Base-by-base conservation (phyloP, 2,113 vertebrate genomes). In the Colaptes auratus region DNA sequence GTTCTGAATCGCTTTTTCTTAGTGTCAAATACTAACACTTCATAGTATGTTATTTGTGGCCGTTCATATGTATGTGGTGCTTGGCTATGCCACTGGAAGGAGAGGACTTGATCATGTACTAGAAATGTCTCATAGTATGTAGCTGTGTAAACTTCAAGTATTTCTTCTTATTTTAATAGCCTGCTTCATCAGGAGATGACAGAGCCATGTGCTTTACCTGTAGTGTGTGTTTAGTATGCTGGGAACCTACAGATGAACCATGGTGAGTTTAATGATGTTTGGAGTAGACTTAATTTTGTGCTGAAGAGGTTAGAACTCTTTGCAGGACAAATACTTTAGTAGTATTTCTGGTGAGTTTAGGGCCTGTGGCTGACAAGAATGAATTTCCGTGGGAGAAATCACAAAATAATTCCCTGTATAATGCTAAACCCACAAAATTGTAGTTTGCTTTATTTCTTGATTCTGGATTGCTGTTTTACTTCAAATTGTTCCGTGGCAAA, bases 121-220 rank as follows among this genome's bases (percentile, higher is more conserved):
- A 82, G 5, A 31, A 77, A 35, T 69, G 27, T 80, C 80, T 73
- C 2, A 1, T 63, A 59, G 7, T 66, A 27, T 2, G 14, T 15
- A 63, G 24, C n/a, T 63, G 4, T 67, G 30, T 75, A 58, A 33
- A 88, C 78, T 83, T 50, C 39, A 89, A 58, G 30, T 78, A 20
- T 77, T 76, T 39, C 28, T 65, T 82, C 39, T 52, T 71, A 8
- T 77, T 48, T 83, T 92, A 83, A 8, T 82, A 99, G 99, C 99
- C 99, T 94, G 98, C 99, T 48, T 99, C 99, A 73, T 99, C 99
- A 93, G 99, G 99, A 92, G 99, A 99, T 92, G 99, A 99, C 94
- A 97, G 99, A 98, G 99, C 99, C 94, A 99, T 99, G 99, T 99
- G 99, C 94, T 99, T 99, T 96, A 99, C 99, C 55, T 99, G 99